Evolutionary conservation across 2,113 vertebrate genomes (phyloP), one percentile per base, ranked within the genome.

Genomic region (Arizona elegans): DNA sequence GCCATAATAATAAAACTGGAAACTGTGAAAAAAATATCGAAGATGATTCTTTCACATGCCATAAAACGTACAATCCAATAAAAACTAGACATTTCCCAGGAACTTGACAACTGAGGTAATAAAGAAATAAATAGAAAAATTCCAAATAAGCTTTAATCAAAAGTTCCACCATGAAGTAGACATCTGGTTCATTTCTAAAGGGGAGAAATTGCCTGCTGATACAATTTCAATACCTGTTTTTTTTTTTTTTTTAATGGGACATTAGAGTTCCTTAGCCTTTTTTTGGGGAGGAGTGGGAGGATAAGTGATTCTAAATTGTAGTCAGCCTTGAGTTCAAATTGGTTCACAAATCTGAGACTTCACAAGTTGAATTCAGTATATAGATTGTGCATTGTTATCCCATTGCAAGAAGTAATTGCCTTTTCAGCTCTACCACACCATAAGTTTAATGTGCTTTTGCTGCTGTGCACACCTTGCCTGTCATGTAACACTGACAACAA

Each of bases 101-200:
- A 96, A 96, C 13, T 43, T 94, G 38, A 59, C 85, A 95, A 96
- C n/a, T 85, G 90, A 95, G 85, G 86, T 13, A 96, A 95, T 96
- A 95, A 43, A 94, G 92, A 95, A 96, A 54, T 91, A 75, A 96
- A 94, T 43, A 94, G 89, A 92, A 86, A 0, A 87, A 93, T 93
- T 95, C 94, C 88, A 96, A 95, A 94, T 96, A 96, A 95, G 93
- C 95, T 90, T 94, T 97, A 96, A 95, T 95, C 94, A 96, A 95
- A 81, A 96, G 9, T 55, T 88, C 29, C 15, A 91, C 95, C 88
- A 91, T 90, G 53, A 38, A 94, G 85, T 90, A 96, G 90, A 90
- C 54, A 81, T 93, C 43, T 94, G 81, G 86, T 90, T 93, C 93
- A 90, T 94, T 95, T 94, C 91, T 88, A 93, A 96, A 92, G 6